A percentile compares a stretch with the other conserved stretches of the same genome.
These are phyloP conservation scores for Peromyscus leucopus DNA, from an alignment of 2,113 vertebrate species.

Conservation along the genomic window DNA sequence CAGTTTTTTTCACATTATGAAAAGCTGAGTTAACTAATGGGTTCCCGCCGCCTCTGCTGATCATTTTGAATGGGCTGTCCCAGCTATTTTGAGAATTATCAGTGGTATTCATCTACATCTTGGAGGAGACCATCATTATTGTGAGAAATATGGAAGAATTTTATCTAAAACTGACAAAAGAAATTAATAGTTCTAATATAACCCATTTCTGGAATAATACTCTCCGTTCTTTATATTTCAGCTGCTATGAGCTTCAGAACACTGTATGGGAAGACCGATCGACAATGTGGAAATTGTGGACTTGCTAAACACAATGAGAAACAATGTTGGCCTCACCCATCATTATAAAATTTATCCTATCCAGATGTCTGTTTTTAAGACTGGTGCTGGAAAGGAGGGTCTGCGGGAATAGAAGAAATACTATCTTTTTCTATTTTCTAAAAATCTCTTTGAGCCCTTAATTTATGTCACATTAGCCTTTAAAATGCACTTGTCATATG, in stretches of 20 bases:
- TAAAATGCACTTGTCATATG: background rate
- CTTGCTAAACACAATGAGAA: background rate
- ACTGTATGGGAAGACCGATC: background rate
- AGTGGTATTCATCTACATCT: background rate
- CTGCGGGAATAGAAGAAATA: background rate
- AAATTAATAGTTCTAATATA: constrained; percentile 20
- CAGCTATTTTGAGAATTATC: background rate
- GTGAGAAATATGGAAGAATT: constrained; percentile 21
- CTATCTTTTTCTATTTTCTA: background rate
- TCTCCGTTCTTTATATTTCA: background rate
- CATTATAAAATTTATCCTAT: background rate
- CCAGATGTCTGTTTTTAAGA: background rate
- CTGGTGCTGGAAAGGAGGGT: background rate
- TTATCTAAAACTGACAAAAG: constrained; percentile 54
- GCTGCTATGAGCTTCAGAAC: background rate
- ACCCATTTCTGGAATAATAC: background rate
- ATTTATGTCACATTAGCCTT: background rate
- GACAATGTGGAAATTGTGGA: background rate
- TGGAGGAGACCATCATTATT: background rate
- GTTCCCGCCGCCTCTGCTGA: background rate
- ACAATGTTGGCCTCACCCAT: background rate
- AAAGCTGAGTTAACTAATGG: background rate
- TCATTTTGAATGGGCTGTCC: background rate
- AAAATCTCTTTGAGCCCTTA: background rate
- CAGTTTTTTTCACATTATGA: constrained; percentile 25